Conservation (phyloP, 2,888 invertebrate genomes). For the Folsomia candida region DNA sequence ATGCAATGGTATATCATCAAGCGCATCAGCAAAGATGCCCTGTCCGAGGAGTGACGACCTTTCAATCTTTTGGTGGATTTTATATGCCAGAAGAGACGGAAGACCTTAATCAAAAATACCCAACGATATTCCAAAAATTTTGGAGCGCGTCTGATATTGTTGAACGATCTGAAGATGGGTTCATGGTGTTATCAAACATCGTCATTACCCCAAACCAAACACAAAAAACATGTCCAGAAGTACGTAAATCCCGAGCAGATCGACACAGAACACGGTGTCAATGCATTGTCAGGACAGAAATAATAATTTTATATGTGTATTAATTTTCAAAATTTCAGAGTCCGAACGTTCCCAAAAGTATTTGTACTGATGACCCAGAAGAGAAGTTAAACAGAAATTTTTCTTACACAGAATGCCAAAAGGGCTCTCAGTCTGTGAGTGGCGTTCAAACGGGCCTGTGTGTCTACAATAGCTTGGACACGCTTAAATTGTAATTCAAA, state of each 20-base stretch:
- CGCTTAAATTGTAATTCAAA: constrained; percentile 36
- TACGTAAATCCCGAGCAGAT: neutral
- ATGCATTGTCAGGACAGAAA: too few species aligned
- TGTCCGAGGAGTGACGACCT: constrained; percentile 42
- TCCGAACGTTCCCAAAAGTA: constrained; percentile 41
- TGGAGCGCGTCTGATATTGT: constrained; percentile 43
- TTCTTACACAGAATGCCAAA: constrained; percentile 27
- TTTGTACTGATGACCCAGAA: constrained; percentile 27
- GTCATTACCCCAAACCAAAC: constrained; percentile 41
- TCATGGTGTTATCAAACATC: constrained; percentile 40
- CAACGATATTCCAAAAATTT: constrained; percentile 36
- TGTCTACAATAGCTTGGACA: constrained; percentile 36
- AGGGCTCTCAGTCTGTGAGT: constrained; percentile 41
- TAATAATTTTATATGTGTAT: too few species aligned
- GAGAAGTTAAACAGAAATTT: constrained; percentile 21
- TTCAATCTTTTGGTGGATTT: constrained; percentile 42
- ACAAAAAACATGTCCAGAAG: constrained; percentile 40
- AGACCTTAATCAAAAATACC: constrained; percentile 30
- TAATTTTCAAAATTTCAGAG: constrained; percentile 24
- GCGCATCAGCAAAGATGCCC: constrained; percentile 42
- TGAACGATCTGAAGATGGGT: constrained; percentile 40
- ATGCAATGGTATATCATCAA: constrained; percentile 44
- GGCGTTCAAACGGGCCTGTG: constrained; percentile 40
- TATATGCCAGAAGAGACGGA: constrained; percentile 38
- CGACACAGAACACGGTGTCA: too few species aligned